Base-by-base conservation (phyloP, 1,140 invertebrate genomes). In the Geopemphigus sp. region DNA sequence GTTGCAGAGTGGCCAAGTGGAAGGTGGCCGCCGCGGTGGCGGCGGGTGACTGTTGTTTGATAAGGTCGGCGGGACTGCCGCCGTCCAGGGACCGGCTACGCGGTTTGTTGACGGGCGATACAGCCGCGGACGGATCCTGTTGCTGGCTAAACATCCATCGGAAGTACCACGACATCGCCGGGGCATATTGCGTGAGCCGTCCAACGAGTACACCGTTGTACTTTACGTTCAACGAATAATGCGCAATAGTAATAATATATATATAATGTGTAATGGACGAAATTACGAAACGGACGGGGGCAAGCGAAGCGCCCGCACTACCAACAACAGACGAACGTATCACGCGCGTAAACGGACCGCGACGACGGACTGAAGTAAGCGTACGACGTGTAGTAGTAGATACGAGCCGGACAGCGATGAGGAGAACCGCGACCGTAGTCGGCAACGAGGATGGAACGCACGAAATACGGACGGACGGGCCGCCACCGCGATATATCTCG, bases 71-170 rank as follows among this genome's bases (percentile, higher is more conserved):
- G 19, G 74, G 74, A 47, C 8, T 78, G 59, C 74, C 74, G 15
- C 57, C 57, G 74, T 94, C 93, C 83, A 94, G 85, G 14, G 92
- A 94, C 73, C 91, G 87, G 84, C 92, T 93, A 56, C 92, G 88
- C 4, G 90, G 90, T 81, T 92, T 91, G 68, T 88, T 84, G 39
- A 86, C 87, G 57, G 24, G 14, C 39, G 74, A 39, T 10, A 61
- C 56, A n/a, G 22, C 2, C 82, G 87, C 86, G 82, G 87, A 86
- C 73, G 88, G 82, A 82, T 88, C 88, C 83, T 78, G 74, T 54
- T 78, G 74, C 39, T 80, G 76, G 45, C 80, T 82, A 45, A 82
- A 80, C 83, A 91, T 91, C 91, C 91, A 92, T 82, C 89, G 88
- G 83, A 91, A 92, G 84, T 91, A 92, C 81, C 89, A 89, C 53